phyloP scores from a whole-genome alignment of 2,888 invertebrate genomes.

The Pristionchus fissidentatus region DNA sequence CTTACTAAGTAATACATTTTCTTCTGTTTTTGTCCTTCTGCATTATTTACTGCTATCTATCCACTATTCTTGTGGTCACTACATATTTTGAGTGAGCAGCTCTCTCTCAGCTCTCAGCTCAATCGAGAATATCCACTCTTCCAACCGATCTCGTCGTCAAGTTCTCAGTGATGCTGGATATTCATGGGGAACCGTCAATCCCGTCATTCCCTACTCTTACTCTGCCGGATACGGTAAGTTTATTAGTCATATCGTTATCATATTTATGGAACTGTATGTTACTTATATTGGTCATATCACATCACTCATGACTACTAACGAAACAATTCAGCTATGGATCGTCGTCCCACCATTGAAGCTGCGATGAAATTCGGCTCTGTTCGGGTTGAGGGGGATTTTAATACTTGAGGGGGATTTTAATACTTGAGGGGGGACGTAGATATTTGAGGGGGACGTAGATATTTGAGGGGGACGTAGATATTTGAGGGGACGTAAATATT shows the following conservation, averaged over 20 bases:
- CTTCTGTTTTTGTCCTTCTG: not conserved
- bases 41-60: not conserved
- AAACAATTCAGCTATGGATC: not conserved
- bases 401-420: not conserved
- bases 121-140: not conserved
- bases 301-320: too few relatives aligned
- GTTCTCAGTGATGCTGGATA: constrained; percentile 32
- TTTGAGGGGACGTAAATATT: too few relatives aligned
- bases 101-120: too few relatives aligned
- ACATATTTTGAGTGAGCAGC: constrained; percentile 7
- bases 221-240: constrained; percentile 16
- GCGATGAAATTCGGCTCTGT: constrained; percentile 7
- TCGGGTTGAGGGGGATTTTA: not conserved
- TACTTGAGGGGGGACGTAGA: not conserved
- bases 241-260: too few relatives aligned
- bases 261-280: too few relatives aligned
- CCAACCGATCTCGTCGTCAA: constrained; percentile 30
- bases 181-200: constrained; percentile 17
- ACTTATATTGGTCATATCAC: too few relatives aligned
- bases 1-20: constrained; percentile 14
- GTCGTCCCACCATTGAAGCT: not conserved
- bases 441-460: not conserved
- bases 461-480: too few relatives aligned
- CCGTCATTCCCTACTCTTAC: constrained; percentile 40
- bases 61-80: too few relatives aligned